Conservation (phyloP, 2,113 vertebrate species). For the Phrynosoma platyrhinos region DNA sequence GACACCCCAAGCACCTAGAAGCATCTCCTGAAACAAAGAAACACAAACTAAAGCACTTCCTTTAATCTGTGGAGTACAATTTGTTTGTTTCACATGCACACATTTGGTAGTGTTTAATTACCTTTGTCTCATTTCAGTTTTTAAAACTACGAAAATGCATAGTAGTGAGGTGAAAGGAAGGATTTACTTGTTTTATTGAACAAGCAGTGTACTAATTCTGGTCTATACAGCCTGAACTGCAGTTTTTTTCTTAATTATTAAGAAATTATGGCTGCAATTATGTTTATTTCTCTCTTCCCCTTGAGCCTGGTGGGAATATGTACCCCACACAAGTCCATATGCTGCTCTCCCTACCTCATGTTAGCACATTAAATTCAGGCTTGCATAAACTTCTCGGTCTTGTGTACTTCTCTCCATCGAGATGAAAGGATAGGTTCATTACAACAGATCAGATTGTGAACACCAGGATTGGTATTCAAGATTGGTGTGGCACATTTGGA, state of each 20-base stretch:
- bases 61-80: not conserved
- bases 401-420: not conserved
- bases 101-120: not conserved
- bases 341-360: not conserved
- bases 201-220: not conserved
- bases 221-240: accelerated
- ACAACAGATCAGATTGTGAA: not conserved
- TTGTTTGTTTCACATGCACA: not conserved
- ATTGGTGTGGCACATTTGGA: no score
- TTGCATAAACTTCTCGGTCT: not conserved
- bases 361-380: not conserved
- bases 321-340: not conserved
- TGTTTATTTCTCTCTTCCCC: constrained; percentile 26
- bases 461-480: no score
- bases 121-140: not conserved
- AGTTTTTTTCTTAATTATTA: constrained; percentile 30
- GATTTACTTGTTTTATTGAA: constrained; percentile 1
- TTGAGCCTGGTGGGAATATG: not conserved
- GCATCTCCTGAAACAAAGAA: not conserved
- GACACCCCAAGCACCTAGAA: not conserved
- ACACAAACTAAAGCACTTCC: not conserved
- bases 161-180: not conserved
- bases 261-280: not conserved
- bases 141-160: not conserved
- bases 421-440: not conserved